Percentiles rank a stretch among this genome's conserved stretches.
phyloP scores from a whole-genome alignment of 2,113 vertebrate species.

The Xenopus laevis region DNA sequence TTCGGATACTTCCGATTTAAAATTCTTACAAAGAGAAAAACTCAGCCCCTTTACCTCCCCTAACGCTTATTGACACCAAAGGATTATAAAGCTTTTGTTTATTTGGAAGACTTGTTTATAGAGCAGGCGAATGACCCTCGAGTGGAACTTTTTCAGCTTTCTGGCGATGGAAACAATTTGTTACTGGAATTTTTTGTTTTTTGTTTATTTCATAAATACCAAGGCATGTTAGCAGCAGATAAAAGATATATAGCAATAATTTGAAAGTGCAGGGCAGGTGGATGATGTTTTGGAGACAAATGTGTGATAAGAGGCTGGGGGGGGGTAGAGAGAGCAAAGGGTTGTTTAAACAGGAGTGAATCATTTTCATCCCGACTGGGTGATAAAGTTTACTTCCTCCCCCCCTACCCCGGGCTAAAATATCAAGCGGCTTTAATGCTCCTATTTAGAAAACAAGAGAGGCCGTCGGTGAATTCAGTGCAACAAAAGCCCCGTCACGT shows the following conservation, averaged over 20 bases:
- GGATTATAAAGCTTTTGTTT: slow-evolving; percentile 53
- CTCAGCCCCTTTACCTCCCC: no score
- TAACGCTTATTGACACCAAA: no score
- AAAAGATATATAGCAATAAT: slow-evolving; percentile 65
- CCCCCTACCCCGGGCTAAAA: slow-evolving; percentile 50
- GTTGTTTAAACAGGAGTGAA: slow-evolving; percentile 66
- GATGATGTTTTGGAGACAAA: slow-evolving; percentile 67
- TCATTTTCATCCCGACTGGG: slow-evolving; percentile 57
- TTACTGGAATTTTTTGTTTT: slow-evolving; percentile 69
- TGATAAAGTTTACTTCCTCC: slow-evolving; percentile 58
- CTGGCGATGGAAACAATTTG: slow-evolving; percentile 72
- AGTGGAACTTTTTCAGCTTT: slow-evolving; percentile 76
- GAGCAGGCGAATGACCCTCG: slow-evolving; percentile 70
- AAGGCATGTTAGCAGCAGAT: slow-evolving; percentile 69
- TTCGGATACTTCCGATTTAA: no score
- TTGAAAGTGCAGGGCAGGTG: slow-evolving; percentile 64
- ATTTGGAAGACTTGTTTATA: slow-evolving; percentile 79
- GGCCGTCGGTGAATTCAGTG: slow-evolving; percentile 2
- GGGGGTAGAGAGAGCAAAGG: slow-evolving; percentile 54
- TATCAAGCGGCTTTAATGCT: slow-evolving; percentile 50
- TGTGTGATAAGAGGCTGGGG: slow-evolving; percentile 69
- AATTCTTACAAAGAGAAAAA: no score
- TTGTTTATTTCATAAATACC: slow-evolving; percentile 61
- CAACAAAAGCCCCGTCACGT: slow-evolving; percentile 23
- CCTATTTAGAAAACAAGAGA: slow-evolving; percentile 48